phyloP scores from a whole-genome alignment of 2,113 vertebrate species.

The Australoheros scitulus region DNA sequence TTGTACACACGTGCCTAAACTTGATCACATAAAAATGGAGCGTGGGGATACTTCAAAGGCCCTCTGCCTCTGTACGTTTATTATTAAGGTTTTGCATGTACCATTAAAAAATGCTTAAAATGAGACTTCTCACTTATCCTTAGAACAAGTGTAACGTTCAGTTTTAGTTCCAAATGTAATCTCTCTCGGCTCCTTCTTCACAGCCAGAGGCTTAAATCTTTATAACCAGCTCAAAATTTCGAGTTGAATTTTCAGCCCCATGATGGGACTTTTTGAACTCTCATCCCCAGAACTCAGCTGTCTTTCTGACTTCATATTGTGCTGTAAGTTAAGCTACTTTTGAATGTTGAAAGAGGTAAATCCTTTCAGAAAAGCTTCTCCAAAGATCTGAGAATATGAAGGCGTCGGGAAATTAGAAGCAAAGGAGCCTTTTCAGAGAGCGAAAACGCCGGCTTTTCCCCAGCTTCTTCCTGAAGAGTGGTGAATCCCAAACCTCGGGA shows the following conservation, averaged over 20 bases:
- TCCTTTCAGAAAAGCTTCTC: background rate
- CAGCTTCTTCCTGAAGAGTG: background rate
- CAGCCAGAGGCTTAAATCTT: constrained; percentile 2
- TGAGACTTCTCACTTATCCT: background rate
- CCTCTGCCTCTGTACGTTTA: background rate
- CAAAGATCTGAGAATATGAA: background rate
- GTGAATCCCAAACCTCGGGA: background rate
- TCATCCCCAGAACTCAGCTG: background rate
- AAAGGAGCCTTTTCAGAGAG: background rate
- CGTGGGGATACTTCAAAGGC: background rate
- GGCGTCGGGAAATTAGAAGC: background rate
- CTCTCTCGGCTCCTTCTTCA: background rate
- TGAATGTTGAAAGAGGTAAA: constrained; percentile 1
- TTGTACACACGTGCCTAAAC: background rate
- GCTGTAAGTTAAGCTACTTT: background rate
- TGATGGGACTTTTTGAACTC: background rate
- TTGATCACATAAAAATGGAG: background rate
- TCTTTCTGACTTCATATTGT: background rate
- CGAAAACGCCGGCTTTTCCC: background rate
- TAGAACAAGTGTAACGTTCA: background rate
- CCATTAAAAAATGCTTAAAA: background rate
- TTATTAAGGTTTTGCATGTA: background rate
- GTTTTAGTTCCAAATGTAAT: constrained; percentile 6
- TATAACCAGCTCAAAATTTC: background rate
- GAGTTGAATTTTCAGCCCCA: background rate